phyloP scores from a whole-genome alignment of 2,113 vertebrate species.

The Pyrgilauda ruficollis region DNA sequence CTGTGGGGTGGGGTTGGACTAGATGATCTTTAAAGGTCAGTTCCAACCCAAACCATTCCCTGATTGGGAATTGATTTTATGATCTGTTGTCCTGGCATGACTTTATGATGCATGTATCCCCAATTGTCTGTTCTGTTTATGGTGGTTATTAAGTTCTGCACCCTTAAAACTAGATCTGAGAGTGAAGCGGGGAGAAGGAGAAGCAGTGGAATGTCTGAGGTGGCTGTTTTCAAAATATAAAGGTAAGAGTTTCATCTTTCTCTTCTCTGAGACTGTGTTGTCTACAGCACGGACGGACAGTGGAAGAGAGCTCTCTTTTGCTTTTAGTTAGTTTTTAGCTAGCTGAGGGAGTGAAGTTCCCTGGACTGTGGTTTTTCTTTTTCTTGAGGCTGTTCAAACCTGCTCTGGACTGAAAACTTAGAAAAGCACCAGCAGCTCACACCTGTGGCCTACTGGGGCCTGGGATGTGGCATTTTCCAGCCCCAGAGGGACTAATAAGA shows the following conservation, averaged over 20 bases:
- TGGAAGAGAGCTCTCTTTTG: background rate
- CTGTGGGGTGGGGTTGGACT: background rate
- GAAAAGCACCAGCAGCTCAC: background rate
- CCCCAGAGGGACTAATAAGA: background rate
- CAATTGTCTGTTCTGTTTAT: background rate
- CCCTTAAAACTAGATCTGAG: background rate
- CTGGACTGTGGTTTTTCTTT: background rate
- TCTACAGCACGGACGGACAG: background rate
- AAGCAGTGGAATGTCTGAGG: background rate
- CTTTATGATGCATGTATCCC: background rate
- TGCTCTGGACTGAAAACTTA: background rate
- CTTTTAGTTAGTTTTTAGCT: background rate
- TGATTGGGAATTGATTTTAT: background rate
- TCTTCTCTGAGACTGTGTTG: background rate
- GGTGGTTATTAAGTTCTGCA: background rate
- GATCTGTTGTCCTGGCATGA: background rate
- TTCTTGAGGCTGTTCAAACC: background rate
- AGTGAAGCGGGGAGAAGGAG: background rate
- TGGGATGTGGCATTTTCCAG: background rate
- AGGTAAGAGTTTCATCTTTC: background rate
- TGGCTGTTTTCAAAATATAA: background rate
- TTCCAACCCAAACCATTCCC: background rate
- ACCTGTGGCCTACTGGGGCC: background rate
- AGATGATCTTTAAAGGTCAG: background rate
- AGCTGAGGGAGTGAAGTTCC: background rate